Percentiles rank a stretch among this genome's conserved stretches.
phyloP scores from a whole-genome alignment of 2,888 invertebrate genomes.

The Eupithecia insigniata region DNA sequence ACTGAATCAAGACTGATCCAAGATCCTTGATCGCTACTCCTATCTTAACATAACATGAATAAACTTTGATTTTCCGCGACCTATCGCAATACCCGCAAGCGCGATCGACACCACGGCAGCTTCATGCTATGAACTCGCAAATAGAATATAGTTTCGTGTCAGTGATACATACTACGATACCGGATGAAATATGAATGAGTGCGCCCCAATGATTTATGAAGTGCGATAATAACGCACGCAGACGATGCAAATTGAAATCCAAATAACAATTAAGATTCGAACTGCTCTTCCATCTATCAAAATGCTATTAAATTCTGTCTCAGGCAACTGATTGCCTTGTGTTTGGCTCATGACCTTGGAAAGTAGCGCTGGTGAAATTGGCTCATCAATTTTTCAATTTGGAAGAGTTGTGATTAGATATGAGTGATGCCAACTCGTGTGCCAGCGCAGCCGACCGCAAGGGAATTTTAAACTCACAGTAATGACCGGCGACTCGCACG shows the following conservation, averaged over 20 bases:
- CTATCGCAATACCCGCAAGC: conserved; percentile 37
- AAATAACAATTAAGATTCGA: conserved; percentile 58
- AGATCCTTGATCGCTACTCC: conserved; percentile 20
- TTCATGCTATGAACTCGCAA: conserved; percentile 68
- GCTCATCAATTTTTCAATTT: conserved; percentile 30
- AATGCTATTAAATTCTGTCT: conserved; percentile 26
- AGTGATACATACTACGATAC: conserved; percentile 75
- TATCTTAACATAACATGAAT: conserved; percentile 26
- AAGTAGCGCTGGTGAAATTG: conserved; percentile 18
- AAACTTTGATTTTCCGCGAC: conserved; percentile 22
- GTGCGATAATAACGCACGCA: conserved; percentile 65
- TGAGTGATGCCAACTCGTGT: conserved; percentile 37
- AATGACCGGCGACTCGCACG: conserved; percentile 73
- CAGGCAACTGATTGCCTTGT: conserved; percentile 28
- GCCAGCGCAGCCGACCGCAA: conserved; percentile 67
- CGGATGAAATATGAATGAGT: conserved; percentile 75
- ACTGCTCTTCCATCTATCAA: conserved; percentile 48
- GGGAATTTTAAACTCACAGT: conserved; percentile 67
- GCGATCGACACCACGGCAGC: conserved; percentile 54
- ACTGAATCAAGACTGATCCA: conserved; percentile 13
- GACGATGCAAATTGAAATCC: conserved; percentile 56
- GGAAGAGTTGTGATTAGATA: conserved; percentile 33
- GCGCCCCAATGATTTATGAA: conserved; percentile 69
- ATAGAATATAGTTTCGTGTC: conserved; percentile 70
- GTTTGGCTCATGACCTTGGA: conserved; percentile 22